Evolutionary conservation across 37 sponge, comb jelly and placozoan genomes (phyloP).

Genomic region (Aphrocallistes beatrix): DNA sequence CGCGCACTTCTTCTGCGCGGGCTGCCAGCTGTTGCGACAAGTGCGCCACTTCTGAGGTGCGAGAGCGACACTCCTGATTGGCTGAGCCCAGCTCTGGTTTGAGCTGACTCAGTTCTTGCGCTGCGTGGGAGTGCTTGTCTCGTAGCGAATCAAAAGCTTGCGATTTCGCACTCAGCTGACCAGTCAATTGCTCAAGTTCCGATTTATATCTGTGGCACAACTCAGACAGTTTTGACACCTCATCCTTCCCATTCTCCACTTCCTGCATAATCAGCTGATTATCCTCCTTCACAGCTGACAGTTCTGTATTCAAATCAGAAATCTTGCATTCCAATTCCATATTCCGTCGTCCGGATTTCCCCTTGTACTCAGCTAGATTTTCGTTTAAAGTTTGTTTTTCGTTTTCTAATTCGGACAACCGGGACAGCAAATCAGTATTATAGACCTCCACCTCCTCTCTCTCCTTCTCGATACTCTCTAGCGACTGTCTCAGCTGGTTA

Average conservation of each 20-base stretch:
- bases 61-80: background rate
- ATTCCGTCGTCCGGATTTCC: background rate
- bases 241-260: background rate
- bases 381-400: background rate
- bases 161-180: background rate
- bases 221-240: background rate
- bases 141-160: background rate
- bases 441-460: background rate
- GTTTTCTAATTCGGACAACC: background rate
- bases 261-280: background rate
- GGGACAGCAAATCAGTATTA: background rate
- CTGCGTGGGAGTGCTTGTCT: background rate
- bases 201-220: background rate
- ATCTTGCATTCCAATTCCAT: conserved; percentile 2
- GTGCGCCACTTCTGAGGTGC: background rate
- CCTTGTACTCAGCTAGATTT: background rate
- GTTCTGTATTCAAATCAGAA: background rate
- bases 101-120: background rate
- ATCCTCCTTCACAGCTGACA: background rate
- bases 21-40: background rate
- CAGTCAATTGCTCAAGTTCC: background rate
- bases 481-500: background rate
- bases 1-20: background rate
- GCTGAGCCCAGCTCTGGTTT: background rate
- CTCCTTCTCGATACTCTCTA: background rate